phyloP scores from a whole-genome alignment of 2,888 invertebrate genomes.

The Nezara viridula region DNA sequence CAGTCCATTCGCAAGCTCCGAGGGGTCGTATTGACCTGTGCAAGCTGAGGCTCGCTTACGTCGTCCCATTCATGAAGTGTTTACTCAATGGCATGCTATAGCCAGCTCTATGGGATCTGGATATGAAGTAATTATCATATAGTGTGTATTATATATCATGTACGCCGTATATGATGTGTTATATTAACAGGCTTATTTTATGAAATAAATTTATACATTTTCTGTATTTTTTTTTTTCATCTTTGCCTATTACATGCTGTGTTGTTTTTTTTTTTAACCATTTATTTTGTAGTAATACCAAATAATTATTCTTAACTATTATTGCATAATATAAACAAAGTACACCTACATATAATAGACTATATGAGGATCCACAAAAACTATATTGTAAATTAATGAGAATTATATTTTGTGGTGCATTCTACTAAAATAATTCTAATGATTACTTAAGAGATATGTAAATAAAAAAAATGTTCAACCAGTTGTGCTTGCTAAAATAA shows the following conservation, averaged over 20 bases:
- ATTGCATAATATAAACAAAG: too few species aligned
- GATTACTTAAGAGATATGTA: too few species aligned
- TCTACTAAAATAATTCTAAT: too few species aligned
- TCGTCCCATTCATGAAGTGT: background rate
- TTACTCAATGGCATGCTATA: background rate
- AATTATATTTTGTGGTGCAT: too few species aligned
- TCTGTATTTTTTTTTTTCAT: background rate
- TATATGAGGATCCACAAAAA: too few species aligned
- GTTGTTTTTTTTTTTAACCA: background rate
- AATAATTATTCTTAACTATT: too few species aligned
- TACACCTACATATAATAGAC: too few species aligned
- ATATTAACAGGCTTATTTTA: background rate
- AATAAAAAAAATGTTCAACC: too few species aligned
- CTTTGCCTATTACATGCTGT: background rate
- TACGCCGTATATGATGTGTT: background rate
- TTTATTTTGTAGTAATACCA: background rate
- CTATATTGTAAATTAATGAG: too few species aligned
- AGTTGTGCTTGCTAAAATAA: too few species aligned
- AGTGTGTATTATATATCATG: constrained; percentile 1
- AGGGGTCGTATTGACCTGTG: background rate
- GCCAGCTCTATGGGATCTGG: background rate
- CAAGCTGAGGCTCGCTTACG: background rate
- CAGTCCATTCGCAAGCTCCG: background rate
- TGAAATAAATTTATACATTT: background rate
- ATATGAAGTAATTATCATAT: background rate